A percentile compares a stretch with the other conserved stretches of the same genome.
Evolutionary conservation across 2,888 invertebrate genomes (phyloP).

Genomic region (Leucophora obtusa): DNA sequence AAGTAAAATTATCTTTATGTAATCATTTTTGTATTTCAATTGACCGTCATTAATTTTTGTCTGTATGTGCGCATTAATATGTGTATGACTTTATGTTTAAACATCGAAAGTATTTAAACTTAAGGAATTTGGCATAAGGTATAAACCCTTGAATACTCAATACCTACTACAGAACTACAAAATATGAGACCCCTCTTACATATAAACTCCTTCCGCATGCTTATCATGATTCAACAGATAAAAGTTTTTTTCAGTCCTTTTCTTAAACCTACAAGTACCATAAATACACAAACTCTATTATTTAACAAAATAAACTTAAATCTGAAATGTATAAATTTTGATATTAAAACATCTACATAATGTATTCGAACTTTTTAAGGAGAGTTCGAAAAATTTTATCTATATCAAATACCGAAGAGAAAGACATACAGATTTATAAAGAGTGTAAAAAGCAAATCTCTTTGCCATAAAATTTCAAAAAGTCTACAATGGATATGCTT

Average conservation of each 20-base stretch:
- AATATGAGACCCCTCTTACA: no score
- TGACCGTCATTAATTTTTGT: constrained; percentile 26
- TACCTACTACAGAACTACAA: neutral
- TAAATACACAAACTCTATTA: constrained; percentile 10
- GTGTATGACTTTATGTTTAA: constrained; percentile 9
- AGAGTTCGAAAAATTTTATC: neutral
- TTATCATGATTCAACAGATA: constrained; percentile 61
- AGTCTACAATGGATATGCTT: neutral
- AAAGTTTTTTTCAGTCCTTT: constrained; percentile 7
- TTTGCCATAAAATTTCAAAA: neutral
- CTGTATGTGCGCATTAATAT: neutral
- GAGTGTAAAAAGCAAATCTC: neutral
- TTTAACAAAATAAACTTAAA: neutral
- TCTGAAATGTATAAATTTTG: neutral
- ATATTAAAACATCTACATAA: neutral
- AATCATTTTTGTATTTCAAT: constrained; percentile 20
- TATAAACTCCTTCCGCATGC: neutral
- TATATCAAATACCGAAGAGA: neutral
- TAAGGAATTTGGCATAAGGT: constrained; percentile 46
- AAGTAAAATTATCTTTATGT: neutral
- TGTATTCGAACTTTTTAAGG: neutral
- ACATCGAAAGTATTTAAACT: constrained; percentile 44
- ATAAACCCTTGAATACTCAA: constrained; percentile 2
- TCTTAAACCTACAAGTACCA: neutral
- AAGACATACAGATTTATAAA: neutral